Percentiles rank a stretch among this genome's conserved stretches.
Conservation (phyloP, 2,797 vertebrate species). For the Yasuhikotakia modesta region DNA sequence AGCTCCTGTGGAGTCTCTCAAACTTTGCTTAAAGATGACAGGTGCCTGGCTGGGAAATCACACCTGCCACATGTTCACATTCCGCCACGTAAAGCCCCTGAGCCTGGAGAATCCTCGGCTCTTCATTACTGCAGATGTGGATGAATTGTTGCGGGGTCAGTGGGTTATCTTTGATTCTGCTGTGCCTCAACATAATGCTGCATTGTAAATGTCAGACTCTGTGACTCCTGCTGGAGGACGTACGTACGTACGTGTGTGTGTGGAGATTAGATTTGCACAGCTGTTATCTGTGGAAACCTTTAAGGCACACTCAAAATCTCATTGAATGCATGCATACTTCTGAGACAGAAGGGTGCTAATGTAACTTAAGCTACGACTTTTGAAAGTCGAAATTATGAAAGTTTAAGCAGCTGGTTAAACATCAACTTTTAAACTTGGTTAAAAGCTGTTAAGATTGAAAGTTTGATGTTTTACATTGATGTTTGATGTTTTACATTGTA, state of each 20-base stretch:
- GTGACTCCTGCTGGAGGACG: slow-evolving; percentile 24
- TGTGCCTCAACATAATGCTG: slow-evolving; percentile 18
- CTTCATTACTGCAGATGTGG: slow-evolving; percentile 44
- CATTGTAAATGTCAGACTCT: slow-evolving; percentile 44
- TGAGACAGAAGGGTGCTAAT: no score
- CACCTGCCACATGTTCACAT: slow-evolving; percentile 26
- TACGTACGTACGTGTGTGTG: no score
- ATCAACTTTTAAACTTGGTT: background rate
- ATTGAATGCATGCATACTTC: background rate
- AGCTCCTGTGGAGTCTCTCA: slow-evolving; percentile 15
- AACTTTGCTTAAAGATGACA: background rate
- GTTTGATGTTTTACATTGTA: background rate
- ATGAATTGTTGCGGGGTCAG: slow-evolving; percentile 53
- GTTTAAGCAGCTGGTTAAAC: background rate
- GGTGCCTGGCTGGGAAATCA: slow-evolving; percentile 17
- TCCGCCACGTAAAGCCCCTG: background rate
- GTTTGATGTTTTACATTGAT: background rate
- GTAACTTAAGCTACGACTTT: background rate
- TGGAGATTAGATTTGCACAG: slow-evolving; percentile 27
- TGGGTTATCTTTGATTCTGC: slow-evolving; percentile 54
- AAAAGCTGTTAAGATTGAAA: background rate
- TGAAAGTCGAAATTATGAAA: background rate
- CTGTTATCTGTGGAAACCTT: slow-evolving; percentile 51
- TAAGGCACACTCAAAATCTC: slow-evolving; percentile 28
- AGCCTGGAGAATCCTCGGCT: slow-evolving; percentile 21